Base-by-base conservation (phyloP, 2,797 vertebrate genomes). In the Arnoldichthys spilopterus region DNA sequence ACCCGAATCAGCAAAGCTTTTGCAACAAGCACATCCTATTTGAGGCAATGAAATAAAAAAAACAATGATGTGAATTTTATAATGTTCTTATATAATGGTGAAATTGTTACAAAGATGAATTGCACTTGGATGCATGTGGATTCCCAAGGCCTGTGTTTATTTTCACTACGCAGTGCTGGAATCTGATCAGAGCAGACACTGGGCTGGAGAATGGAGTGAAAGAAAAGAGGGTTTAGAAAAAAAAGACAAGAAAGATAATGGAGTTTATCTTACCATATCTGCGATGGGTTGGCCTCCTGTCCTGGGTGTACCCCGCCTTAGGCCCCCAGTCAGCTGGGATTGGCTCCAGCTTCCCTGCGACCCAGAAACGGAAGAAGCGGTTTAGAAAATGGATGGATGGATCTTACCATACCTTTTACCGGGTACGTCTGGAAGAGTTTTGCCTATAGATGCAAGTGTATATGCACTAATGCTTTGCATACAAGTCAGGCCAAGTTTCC, bases 141-240 rank as follows among this genome's bases (percentile, higher is more conserved):
- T 94, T 96, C 92, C 92, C 92, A 94, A 94, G 90, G 84, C 82
- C 86, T 91, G 89, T 93, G 91, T 95, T 95, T 95, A 94, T 95
- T 95, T 95, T 94, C 91, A 92, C 92, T 93, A 89, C 64, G 51
- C 76, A 70, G 59, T 15, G 62, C 76, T 83, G 51, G 67, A 80
- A 64, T 71, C 32, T 5, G 30, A 74, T 77, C 74, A 71, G 78
- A 74, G 71, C 58, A 71, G 70, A 77, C 74, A 74, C 53, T 34
- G 64, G 72, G 75, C 47, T 63, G 62, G 54, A 43, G 59, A 34
- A 28, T 13, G 47, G 62, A 56, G 16, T 73, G 37, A 72, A 40
- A 53, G 61, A 61, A 63, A 56, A 12, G 49, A 30, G 22, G 37
- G 16, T 70, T 77, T 66, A 40, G 2, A 58, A 16, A 72, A 62